Conservation (phyloP, 2,888 invertebrate species). For the Pilophorus perplexus region DNA sequence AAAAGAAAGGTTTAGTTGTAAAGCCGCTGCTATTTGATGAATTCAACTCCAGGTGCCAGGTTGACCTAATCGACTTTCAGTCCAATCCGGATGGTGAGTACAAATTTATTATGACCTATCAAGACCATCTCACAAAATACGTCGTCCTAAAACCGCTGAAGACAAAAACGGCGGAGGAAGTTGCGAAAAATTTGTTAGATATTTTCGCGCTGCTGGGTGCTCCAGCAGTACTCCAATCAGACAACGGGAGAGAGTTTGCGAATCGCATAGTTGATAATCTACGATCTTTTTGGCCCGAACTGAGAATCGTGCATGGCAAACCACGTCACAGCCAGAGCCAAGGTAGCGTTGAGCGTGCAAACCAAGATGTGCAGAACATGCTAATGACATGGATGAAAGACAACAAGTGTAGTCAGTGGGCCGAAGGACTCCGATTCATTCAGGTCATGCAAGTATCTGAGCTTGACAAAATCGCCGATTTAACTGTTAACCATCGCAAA, state of each 20-base stretch:
- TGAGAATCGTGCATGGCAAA: conserved; percentile 49
- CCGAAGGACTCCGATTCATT: conserved; percentile 52
- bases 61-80: conserved; percentile 49
- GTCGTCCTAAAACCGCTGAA: conserved; percentile 49
- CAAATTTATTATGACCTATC: conserved; percentile 51
- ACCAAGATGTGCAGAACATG: conserved; percentile 52
- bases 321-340: conserved; percentile 45
- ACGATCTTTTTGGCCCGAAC: conserved; percentile 47
- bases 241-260: conserved; percentile 50
- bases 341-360: no score
- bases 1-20: conserved; percentile 40
- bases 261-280: conserved; percentile 47
- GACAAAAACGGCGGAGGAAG: conserved; percentile 49
- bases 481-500: no score
- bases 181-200: conserved; percentile 48
- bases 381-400: conserved; percentile 52
- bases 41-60: conserved; percentile 38
- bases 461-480: no score
- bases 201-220: conserved; percentile 50
- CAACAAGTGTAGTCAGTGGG: conserved; percentile 52
- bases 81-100: conserved; percentile 50
- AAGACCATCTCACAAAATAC: conserved; percentile 49
- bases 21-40: conserved; percentile 35
- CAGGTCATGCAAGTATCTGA: conserved; percentile 54
- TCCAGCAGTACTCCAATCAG: conserved; percentile 50